A percentile compares a stretch with the other conserved stretches of the same genome.
phyloP scores from a whole-genome alignment of 2,797 vertebrate genomes.

The Labroides dimidiatus region DNA sequence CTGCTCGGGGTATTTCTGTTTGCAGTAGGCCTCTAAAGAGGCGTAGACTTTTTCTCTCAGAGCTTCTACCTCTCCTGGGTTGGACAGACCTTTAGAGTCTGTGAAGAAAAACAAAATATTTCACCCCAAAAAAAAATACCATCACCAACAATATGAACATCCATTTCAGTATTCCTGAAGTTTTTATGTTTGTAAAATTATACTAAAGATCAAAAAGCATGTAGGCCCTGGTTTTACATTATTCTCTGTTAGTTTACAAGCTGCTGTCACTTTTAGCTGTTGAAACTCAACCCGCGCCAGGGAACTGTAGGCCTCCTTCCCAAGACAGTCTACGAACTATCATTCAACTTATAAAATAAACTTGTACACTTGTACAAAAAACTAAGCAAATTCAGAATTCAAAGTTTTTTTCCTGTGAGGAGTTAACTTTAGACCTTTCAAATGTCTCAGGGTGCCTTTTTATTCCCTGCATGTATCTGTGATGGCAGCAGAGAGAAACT shows the following conservation, averaged over 20 bases:
- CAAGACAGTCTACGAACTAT: too few species aligned
- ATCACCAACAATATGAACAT: not conserved
- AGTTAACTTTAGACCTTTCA: too few species aligned
- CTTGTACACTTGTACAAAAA: too few species aligned
- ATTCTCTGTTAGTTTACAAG: not conserved
- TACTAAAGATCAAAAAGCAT: not conserved
- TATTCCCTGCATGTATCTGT: not conserved
- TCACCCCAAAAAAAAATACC: not conserved
- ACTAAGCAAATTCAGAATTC: too few species aligned
- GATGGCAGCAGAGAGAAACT: not conserved
- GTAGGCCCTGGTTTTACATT: not conserved
- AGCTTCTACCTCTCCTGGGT: slow-evolving; percentile 94
- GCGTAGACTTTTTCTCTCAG: slow-evolving; percentile 98
- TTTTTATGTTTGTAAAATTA: not conserved
- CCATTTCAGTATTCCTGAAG: too few species aligned
- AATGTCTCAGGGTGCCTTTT: too few species aligned
- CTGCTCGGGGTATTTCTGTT: slow-evolving; percentile 99
- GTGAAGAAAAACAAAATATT: slow-evolving; percentile 24
- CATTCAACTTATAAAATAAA: too few species aligned
- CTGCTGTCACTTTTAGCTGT: too few species aligned
- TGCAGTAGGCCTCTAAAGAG: slow-evolving; percentile 97
- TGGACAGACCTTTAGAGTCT: slow-evolving; percentile 99
- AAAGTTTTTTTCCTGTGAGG: too few species aligned
- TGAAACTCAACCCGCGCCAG: too few species aligned
- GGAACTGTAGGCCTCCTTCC: not conserved